Evolutionary conservation across 2,888 invertebrate genomes (phyloP).

Genomic region (Brachyopa scutellaris): DNA sequence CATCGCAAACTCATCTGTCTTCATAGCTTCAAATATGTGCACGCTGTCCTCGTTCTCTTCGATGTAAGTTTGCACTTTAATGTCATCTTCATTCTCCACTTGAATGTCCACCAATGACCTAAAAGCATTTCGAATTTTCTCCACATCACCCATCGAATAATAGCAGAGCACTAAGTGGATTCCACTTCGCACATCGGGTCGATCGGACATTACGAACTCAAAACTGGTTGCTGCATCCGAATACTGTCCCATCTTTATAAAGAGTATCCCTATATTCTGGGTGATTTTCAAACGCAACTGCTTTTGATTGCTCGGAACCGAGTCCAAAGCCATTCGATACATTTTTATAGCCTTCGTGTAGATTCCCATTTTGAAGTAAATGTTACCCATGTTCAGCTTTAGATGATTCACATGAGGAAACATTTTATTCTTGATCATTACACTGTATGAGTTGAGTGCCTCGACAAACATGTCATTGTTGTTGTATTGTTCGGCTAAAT

Average conservation of each 20-base stretch:
- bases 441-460: constrained; percentile 96
- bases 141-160: constrained; percentile 94
- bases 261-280: constrained; percentile 95
- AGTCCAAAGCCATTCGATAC: constrained; percentile 99
- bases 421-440: constrained; percentile 95
- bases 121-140: constrained; percentile 96
- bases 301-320: constrained; percentile 95
- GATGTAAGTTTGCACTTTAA: constrained; percentile 84
- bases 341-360: constrained; percentile 97
- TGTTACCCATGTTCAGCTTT: constrained; percentile 99
- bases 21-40: constrained; percentile 88
- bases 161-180: constrained; percentile 95
- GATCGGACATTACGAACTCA: constrained; percentile 98
- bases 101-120: constrained; percentile 94
- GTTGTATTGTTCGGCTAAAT: constrained; percentile 96
- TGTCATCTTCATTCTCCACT: constrained; percentile 91
- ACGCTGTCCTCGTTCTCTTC: constrained; percentile 73
- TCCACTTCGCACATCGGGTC: constrained; percentile 93
- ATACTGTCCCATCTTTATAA: constrained; percentile 97
- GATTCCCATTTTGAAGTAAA: constrained; percentile 96
- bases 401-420: constrained; percentile 96
- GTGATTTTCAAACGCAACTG: constrained; percentile 97
- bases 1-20: constrained; percentile 88
- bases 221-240: constrained; percentile 98
- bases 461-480: constrained; percentile 97